phyloP scores from a whole-genome alignment of 2,888 invertebrate species.

The Gasteruption jaculator region DNA sequence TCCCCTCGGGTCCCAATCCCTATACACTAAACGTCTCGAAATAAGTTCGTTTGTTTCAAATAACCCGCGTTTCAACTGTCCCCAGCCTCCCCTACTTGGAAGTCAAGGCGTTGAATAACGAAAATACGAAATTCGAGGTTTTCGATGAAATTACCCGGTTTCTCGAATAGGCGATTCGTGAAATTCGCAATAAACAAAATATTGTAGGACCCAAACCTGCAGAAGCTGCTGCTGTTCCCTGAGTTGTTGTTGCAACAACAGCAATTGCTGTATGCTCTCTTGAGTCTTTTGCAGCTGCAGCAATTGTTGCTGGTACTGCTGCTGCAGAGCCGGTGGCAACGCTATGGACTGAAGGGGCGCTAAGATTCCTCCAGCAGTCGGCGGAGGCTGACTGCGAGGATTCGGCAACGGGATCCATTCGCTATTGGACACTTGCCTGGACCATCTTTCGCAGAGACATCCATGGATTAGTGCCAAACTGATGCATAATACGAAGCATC shows the following conservation, averaged over 20 bases:
- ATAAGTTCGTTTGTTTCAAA: too few relatives aligned
- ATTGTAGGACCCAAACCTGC: slow-evolving; percentile 30
- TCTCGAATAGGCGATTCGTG: not conserved
- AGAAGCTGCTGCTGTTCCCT: slow-evolving; percentile 43
- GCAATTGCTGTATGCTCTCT: slow-evolving; percentile 44
- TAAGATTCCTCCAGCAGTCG: not conserved
- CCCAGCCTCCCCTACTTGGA: too few relatives aligned
- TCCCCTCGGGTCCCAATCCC: too few relatives aligned
- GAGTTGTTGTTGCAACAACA: slow-evolving; percentile 44
- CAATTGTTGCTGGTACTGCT: slow-evolving; percentile 46
- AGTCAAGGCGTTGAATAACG: not conserved
- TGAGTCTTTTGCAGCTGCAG: slow-evolving; percentile 47
- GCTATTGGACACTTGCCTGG: slow-evolving; percentile 45
- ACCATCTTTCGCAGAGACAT: slow-evolving; percentile 40
- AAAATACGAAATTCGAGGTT: not conserved
- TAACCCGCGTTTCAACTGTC: too few relatives aligned
- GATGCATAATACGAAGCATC: slow-evolving; percentile 29
- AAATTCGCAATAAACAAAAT: too few relatives aligned
- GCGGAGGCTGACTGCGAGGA: slow-evolving; percentile 24
- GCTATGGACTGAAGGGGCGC: slow-evolving; percentile 28
- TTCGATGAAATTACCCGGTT: not conserved
- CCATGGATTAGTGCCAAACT: slow-evolving; percentile 30
- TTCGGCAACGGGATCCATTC: slow-evolving; percentile 49
- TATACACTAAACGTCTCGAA: too few relatives aligned
- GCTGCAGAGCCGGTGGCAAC: slow-evolving; percentile 43